Evolutionary conservation across 2,888 invertebrate species (phyloP).

Genomic region (Troides helena): DNA sequence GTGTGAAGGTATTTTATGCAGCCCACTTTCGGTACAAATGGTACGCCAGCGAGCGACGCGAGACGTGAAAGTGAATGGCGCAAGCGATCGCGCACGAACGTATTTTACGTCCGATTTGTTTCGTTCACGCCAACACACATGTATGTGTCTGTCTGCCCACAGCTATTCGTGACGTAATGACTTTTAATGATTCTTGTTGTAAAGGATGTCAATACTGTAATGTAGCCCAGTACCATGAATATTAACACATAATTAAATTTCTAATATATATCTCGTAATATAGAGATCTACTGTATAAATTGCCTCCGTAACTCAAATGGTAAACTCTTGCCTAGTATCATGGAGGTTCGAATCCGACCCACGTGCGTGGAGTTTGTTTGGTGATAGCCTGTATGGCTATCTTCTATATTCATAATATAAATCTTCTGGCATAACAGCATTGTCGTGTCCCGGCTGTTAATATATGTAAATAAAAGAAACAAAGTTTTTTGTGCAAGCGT

Average conservation of each 20-base stretch:
- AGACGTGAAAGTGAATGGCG: conserved; percentile 77
- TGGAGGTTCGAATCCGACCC: too few relatives aligned
- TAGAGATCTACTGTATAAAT: too few relatives aligned
- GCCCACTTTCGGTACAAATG: conserved; percentile 69
- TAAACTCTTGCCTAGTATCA: too few relatives aligned
- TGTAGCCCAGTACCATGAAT: neutral
- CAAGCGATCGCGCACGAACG: conserved; percentile 54
- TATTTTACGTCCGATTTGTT: conserved; percentile 67
- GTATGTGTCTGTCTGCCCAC: conserved; percentile 30
- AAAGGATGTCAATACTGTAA: neutral
- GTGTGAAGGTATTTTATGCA: conserved; percentile 67
- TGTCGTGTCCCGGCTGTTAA: too few relatives aligned
- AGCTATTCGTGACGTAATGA: conserved; percentile 37
- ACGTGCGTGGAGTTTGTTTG: too few relatives aligned
- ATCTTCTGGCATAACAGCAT: too few relatives aligned
- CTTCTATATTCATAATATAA: too few relatives aligned
- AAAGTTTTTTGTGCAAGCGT: too few relatives aligned
- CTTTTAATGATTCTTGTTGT: conserved; percentile 1
- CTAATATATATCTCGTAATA: too few relatives aligned
- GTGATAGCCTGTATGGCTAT: too few relatives aligned
- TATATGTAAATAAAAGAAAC: too few relatives aligned
- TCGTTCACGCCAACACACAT: conserved; percentile 60
- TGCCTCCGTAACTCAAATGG: too few relatives aligned
- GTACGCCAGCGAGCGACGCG: conserved; percentile 47
- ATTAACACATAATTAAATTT: neutral